These are phyloP conservation scores for Glaucomys volans DNA, from an alignment of 2,113 vertebrate species.

Conservation along the genomic window DNA sequence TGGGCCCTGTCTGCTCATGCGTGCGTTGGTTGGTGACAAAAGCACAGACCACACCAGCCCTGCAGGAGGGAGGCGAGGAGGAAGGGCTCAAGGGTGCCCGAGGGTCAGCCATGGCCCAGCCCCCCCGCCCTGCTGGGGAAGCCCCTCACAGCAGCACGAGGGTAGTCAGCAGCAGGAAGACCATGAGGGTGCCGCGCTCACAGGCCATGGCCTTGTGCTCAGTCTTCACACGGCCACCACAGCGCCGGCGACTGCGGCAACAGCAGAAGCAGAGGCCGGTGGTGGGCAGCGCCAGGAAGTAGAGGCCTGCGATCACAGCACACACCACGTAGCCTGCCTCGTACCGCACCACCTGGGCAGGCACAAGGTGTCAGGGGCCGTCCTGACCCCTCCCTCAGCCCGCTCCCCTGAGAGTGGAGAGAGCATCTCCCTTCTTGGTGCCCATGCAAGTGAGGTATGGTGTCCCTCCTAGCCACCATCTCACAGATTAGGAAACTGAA, in stretches of 20 bases:
- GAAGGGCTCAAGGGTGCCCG: background rate
- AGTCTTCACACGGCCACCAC: slow-evolving; percentile 81
- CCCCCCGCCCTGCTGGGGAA: background rate
- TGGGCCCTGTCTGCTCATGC: slow-evolving; percentile 83
- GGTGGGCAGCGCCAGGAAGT: slow-evolving; percentile 84
- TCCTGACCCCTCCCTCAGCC: background rate
- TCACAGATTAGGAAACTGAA: background rate
- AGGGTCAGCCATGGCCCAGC: background rate
- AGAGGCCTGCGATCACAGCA: slow-evolving; percentile 84
- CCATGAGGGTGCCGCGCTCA: slow-evolving; percentile 81
- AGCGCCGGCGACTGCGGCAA: slow-evolving; percentile 79
- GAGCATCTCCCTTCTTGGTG: rapidly evolving
- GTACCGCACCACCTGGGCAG: slow-evolving; percentile 87
- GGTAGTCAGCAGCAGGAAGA: slow-evolving; percentile 86
- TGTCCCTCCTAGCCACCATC: background rate
- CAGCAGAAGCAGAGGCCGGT: slow-evolving; percentile 87
- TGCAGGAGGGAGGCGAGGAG: background rate
- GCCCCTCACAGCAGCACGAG: slow-evolving; percentile 87
- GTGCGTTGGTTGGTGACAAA: slow-evolving; percentile 87
- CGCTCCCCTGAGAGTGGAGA: background rate
- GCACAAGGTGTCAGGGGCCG: background rate
- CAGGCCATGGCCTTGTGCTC: slow-evolving; percentile 83
- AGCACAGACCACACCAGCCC: slow-evolving; percentile 86
- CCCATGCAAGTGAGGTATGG: rapidly evolving
- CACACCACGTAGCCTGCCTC: slow-evolving; percentile 89